Conservation (phyloP, 2,113 vertebrate species). For the Thymallus thymallus region DNA sequence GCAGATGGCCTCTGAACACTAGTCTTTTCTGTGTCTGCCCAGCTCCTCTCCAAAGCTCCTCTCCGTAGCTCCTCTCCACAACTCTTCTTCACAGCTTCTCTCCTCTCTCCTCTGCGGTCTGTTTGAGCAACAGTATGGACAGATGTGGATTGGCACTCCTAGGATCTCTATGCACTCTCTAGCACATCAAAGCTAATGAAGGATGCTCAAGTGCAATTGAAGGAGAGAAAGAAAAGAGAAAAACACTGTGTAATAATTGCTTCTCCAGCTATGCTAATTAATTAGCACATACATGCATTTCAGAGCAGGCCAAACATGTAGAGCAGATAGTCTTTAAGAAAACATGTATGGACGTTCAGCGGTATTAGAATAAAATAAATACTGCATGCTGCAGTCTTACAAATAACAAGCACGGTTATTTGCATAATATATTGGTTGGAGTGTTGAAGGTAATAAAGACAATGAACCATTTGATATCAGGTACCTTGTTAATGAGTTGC, state of each 20-base stretch:
- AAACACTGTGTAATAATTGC: conserved; percentile 57
- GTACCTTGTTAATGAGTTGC: not conserved
- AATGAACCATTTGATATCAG: conserved; percentile 57
- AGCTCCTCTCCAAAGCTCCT: too few relatives aligned
- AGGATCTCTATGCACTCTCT: conserved; percentile 44
- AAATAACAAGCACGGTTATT: conserved; percentile 49
- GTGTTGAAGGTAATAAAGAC: conserved; percentile 62
- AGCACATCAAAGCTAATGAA: conserved; percentile 71
- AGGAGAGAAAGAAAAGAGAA: conserved; percentile 6
- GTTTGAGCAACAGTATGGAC: conserved; percentile 25
- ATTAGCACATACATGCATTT: conserved; percentile 73
- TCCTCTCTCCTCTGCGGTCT: conserved; percentile 18
- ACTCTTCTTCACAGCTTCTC: too few relatives aligned
- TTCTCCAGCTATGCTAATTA: conserved; percentile 74
- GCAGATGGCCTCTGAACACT: conserved; percentile 28
- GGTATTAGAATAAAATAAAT: conserved; percentile 55
- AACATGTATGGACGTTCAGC: conserved; percentile 59
- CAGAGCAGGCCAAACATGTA: conserved; percentile 63
- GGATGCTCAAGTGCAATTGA: conserved; percentile 61
- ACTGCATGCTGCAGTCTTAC: conserved; percentile 36
- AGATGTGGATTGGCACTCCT: conserved; percentile 53
- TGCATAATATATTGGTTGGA: conserved; percentile 66
- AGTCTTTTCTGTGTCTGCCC: not conserved
- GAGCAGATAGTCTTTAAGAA: conserved; percentile 65
- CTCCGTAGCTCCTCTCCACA: not conserved